Base-by-base conservation (phyloP, 2,113 vertebrate species). In the Pelobates fuscus region DNA sequence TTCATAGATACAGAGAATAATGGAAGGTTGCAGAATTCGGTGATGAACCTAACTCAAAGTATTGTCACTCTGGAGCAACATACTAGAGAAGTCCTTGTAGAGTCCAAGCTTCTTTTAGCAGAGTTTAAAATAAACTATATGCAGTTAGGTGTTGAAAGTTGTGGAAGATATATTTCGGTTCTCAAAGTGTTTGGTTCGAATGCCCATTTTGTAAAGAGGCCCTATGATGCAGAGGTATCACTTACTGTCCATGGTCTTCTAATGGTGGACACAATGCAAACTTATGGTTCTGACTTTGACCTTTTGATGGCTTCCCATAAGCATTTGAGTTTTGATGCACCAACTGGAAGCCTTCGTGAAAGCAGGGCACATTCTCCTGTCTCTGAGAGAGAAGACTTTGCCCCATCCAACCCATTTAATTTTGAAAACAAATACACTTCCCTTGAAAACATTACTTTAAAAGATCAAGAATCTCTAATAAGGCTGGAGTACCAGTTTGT, bases 401-500 rank as follows among this genome's bases (percentile, higher is more conserved):
- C 0, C n/a, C 55, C 78, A 1, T 49, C 43, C 5, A 15, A 37
- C 59, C 8, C 73, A 17, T 23, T 18, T 32, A 14, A 43, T 8
- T 54, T 20, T 20, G 30, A 71, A 67, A 44, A 77, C 46, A 32
- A 52, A 20, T 67, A 20, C 58, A 54, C 84, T 71, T 21, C 78
- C 0, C 74, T 82, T 5, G 67, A 84, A 21, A 80, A 46, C n/a
- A 24, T 84, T 32, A 80, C 11, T 29, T 69, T 79, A 8, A 94
- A 90, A 81, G 91, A 94, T 67, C 90, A 97, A 10, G 96, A 99
- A 67, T 95, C 94, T 27, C 90, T 99, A 24, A 99, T 99, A 80
- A 97, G 93, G 62, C 29, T 99, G 18, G 96, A 98, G 70, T 98
- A 98, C 82, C 97, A 99, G 77, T 99, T 98, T 92, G 94, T 98